These are phyloP conservation scores for Uloborus plumipes DNA, from an alignment of 2,888 invertebrate species.

Conservation along the genomic window DNA sequence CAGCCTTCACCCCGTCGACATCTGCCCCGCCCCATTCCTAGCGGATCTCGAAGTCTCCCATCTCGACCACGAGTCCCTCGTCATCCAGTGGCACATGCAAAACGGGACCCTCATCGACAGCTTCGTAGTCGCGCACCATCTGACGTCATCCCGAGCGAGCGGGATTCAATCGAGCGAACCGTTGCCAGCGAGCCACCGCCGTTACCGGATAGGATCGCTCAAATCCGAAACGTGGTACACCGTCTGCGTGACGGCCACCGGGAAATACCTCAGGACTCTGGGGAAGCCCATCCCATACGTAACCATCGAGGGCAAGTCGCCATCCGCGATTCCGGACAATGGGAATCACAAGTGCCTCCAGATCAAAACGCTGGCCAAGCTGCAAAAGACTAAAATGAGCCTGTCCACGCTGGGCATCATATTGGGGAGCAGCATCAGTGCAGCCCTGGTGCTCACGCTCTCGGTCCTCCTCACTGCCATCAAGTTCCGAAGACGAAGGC, in stretches of 20 bases:
- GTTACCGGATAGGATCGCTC: constrained; percentile 81
- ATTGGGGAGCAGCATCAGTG: constrained; percentile 88
- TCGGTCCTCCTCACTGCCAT: constrained; percentile 75
- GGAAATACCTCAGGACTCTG: constrained; percentile 76
- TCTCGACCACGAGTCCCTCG: constrained; percentile 87
- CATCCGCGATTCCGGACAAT: constrained; percentile 56
- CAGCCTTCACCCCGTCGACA: constrained; percentile 83
- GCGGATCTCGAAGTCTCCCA: constrained; percentile 88
- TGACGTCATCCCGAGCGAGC: constrained; percentile 61
- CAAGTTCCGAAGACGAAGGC: constrained; percentile 61
- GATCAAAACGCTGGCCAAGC: constrained; percentile 65
- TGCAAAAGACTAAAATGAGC: constrained; percentile 66
- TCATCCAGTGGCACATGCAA: constrained; percentile 83
- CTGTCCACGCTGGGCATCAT: constrained; percentile 83
- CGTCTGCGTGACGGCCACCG: constrained; percentile 88
- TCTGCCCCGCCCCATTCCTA: constrained; percentile 87
- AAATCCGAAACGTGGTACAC: constrained; percentile 85
- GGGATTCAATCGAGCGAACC: constrained; percentile 56
- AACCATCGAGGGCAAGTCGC: constrained; percentile 63
- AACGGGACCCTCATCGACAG: constrained; percentile 85
- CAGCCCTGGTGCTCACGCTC: constrained; percentile 86
- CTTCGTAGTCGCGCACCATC: constrained; percentile 86
- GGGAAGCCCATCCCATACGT: constrained; percentile 67
- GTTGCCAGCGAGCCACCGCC: constrained; percentile 73
- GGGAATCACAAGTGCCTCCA: constrained; percentile 67